Conservation (phyloP, 2,113 vertebrate genomes). For the Kryptolebias marmoratus region DNA sequence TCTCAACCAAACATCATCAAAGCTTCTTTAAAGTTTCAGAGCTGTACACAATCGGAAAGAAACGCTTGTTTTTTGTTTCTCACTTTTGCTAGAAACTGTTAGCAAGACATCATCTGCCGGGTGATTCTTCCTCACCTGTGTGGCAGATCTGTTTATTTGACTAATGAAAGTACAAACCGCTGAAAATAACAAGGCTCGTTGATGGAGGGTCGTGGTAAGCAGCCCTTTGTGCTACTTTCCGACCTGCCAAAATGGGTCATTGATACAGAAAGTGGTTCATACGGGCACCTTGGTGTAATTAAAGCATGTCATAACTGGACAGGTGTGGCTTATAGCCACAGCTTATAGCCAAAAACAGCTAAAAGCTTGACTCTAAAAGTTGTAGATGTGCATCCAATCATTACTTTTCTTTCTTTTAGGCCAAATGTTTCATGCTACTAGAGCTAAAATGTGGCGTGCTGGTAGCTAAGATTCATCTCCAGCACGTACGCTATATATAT, state of each 20-base stretch:
- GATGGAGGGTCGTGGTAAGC: neutral
- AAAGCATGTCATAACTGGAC: no score
- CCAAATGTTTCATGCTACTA: no score
- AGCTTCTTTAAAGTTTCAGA: slow-evolving; percentile 15
- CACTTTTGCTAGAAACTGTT: neutral
- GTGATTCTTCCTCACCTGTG: neutral
- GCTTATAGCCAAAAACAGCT: no score
- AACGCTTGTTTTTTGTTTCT: slow-evolving; percentile 32
- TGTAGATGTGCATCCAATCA: no score
- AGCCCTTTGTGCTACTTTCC: neutral
- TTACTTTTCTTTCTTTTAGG: no score
- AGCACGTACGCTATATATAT: no score
- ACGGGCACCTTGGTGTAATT: neutral
- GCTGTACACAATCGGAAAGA: slow-evolving; percentile 17
- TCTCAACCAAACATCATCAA: slow-evolving; percentile 1
- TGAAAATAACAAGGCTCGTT: neutral
- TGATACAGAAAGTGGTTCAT: neutral
- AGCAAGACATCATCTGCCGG: slow-evolving; percentile 4
- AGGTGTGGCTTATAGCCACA: no score
- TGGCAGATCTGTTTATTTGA: neutral
- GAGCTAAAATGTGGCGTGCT: no score
- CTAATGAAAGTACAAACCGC: neutral
- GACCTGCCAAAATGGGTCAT: neutral
- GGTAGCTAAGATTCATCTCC: no score
- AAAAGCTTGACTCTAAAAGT: no score